phyloP scores from a whole-genome alignment of 2,888 invertebrate species.

The Nymphalis c-album region DNA sequence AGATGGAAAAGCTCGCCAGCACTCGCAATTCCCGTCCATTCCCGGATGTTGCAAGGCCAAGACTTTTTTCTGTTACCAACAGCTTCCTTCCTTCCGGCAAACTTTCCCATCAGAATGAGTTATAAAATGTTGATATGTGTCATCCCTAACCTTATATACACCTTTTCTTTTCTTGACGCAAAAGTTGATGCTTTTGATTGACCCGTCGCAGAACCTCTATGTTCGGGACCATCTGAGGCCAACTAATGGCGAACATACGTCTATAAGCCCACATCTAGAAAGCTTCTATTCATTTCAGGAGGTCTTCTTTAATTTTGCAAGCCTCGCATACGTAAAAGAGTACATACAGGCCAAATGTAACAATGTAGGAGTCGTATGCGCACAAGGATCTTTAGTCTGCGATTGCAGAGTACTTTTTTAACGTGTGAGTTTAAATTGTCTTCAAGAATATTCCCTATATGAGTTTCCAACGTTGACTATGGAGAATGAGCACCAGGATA shows the following conservation, averaged over 20 bases:
- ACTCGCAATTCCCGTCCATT: too few species aligned
- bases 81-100: not conserved
- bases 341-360: constrained; percentile 20
- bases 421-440: too few species aligned
- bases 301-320: constrained; percentile 13
- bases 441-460: too few species aligned
- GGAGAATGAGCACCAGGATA: too few species aligned
- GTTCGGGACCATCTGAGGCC: constrained; percentile 14
- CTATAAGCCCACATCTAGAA: constrained; percentile 23
- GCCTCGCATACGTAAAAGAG: constrained; percentile 21
- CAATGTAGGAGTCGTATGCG: constrained; percentile 4
- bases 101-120: constrained; percentile 5
- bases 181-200: too few species aligned
- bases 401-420: not conserved
- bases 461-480: too few species aligned
- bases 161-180: too few species aligned
- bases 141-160: too few species aligned
- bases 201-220: constrained; percentile 9
- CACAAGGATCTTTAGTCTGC: not conserved
- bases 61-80: too few species aligned
- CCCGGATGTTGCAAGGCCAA: too few species aligned
- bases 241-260: constrained; percentile 23
- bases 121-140: too few species aligned
- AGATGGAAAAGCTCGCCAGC: too few species aligned
- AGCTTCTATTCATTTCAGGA: constrained; percentile 17